Conservation (phyloP, 2,113 vertebrate genomes). For the Corythaeola cristata region DNA sequence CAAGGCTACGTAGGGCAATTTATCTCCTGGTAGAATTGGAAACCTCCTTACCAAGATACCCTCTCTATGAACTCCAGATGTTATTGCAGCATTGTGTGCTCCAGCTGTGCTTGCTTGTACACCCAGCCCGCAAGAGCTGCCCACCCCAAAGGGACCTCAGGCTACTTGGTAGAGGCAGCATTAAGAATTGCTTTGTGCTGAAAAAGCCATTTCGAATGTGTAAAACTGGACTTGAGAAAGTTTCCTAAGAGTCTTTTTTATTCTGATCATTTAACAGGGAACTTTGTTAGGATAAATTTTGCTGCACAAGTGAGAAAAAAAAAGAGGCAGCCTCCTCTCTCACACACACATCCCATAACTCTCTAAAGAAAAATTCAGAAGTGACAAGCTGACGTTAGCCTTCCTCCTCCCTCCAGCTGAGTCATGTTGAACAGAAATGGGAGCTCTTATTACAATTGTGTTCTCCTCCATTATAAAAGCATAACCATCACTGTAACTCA, state of each 20-base stretch:
- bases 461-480: neutral
- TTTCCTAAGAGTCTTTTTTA: neutral
- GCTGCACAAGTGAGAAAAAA: neutral
- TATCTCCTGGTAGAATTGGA: neutral
- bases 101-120: neutral
- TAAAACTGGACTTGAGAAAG: neutral
- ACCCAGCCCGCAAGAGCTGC: neutral
- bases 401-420: neutral
- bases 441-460: neutral
- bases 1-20: neutral
- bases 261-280: neutral
- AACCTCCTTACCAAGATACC: neutral
- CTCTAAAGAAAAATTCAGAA: neutral
- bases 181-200: neutral
- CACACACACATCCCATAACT: neutral
- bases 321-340: neutral
- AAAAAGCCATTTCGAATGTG: neutral
- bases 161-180: neutral
- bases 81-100: neutral
- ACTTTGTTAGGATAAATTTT: neutral
- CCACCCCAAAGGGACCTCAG: neutral
- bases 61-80: conserved; percentile 1
- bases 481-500: neutral
- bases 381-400: neutral
- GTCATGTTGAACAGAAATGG: neutral